A percentile compares a stretch with the other conserved stretches of the same genome.
Evolutionary conservation across 2,888 invertebrate species (phyloP).

Genomic region (Drosophila antonietae): DNA sequence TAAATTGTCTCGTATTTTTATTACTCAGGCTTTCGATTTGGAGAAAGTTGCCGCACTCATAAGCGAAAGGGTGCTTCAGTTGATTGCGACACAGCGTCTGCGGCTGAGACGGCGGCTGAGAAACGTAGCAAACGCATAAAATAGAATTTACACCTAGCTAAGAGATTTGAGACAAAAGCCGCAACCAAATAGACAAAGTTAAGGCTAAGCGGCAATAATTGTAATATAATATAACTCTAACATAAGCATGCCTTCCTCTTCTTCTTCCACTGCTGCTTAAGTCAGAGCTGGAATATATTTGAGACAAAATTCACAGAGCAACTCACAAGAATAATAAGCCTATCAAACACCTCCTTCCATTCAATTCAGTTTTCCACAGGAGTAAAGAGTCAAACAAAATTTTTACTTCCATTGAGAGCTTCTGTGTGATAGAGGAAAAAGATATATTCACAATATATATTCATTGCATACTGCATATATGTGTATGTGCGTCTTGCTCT

Average conservation of each 20-base stretch:
- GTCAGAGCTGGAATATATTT: not conserved
- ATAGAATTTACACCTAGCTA: conserved; percentile 39
- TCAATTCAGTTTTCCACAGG: not conserved
- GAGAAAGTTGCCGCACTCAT: conserved; percentile 10
- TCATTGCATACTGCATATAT: rapidly evolving
- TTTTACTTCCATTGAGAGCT: not conserved
- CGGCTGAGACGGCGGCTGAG: not conserved
- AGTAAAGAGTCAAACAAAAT: not conserved
- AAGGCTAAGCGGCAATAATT: not conserved
- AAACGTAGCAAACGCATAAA: conserved; percentile 64
- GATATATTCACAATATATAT: not conserved
- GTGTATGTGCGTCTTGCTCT: not conserved
- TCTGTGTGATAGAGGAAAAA: not conserved
- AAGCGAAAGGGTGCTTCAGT: conserved; percentile 43
- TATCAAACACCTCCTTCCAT: not conserved
- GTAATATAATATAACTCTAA: not conserved
- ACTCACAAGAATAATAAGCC: not conserved
- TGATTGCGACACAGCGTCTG: conserved; percentile 36
- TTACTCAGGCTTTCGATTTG: conserved; percentile 31
- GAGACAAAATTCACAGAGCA: not conserved
- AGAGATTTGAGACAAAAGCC: conserved; percentile 14
- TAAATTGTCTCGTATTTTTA: conserved; percentile 68
- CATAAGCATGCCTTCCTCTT: not conserved
- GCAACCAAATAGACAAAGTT: not conserved
- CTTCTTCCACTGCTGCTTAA: not conserved